Base-by-base conservation (phyloP, 2,113 vertebrate species). In the Thryonomys swinderianus region DNA sequence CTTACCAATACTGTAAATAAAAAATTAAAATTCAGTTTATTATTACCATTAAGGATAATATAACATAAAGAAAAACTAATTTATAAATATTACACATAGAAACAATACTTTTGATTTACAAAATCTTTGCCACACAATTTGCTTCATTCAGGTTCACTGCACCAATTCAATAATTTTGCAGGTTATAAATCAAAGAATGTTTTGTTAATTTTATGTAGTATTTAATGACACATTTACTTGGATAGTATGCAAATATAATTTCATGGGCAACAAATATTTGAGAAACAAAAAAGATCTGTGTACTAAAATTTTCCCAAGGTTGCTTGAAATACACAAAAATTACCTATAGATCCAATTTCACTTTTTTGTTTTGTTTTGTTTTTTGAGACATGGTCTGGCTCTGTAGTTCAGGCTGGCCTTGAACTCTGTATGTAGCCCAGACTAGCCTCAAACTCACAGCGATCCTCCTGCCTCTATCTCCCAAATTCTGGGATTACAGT, bases 271-370 rank as follows among this genome's bases (percentile, higher is more conserved):
- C 42, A 81, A 94, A 91, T 85, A 74, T 21, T 25, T 93, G 17
- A 95, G 64, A 94, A 73, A 25, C 4, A 84, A 27, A 13, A 85
- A 78, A 76, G 59, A 64, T 2, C 79, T 81, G 21, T 67, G 0
- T 71, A 91, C 51, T 55, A 1, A 57, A 88, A 92, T 76, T 85
- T 3, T 79, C 62, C 83, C 53, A 85, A 67, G 27, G 3, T 48
- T 53, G 74, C 17, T 32, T 90, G 2, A 95, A 94, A 94, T 87
- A 87, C 7, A 57, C 32, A 88, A 88, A 94, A 80, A 79, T 88
- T 74, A 42, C 34, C 7, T 37, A 78, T 4, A 11, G 71, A 69
- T 0, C 57, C 7, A 85, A 30, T 13, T 45, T 45, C 45, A 85
- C 12, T 51, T 51, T 51, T 10, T 51, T 51, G 5, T 10, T 51